Evolutionary conservation across 2,113 vertebrate genomes (phyloP), one percentile per base, ranked within the genome.

Genomic region (Octodon degus): DNA sequence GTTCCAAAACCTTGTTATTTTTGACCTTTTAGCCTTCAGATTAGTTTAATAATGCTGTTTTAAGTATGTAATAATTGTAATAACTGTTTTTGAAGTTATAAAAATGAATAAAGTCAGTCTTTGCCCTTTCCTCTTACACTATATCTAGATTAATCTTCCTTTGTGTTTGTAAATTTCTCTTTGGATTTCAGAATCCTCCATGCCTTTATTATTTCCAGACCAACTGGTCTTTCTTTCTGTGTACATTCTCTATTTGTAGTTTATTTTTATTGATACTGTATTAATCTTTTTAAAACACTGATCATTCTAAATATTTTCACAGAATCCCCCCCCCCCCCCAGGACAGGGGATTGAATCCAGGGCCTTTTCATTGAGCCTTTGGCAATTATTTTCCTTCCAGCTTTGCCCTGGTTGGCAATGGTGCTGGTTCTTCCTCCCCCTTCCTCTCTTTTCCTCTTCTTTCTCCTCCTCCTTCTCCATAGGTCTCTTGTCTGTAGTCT

Each of bases 61-160:
- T 81, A 53, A 32, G 40, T 19, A 74, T 79, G 65, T 16, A 70
- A 79, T 86, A 89, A 63, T 72, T 93, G 84, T 74, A 85, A 3
- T 81, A 58, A 81, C 20, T 74, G 43, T 58, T 96, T 93, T 93
- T 90, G 16, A 85, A 70, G 8, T 76, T 67, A n/a, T 77, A 91
- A 83, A 91, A 83, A 43, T 91, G 82, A 93, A 60, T 37, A 24
- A 84, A 72, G 43, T 27, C 24, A 76, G 30, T 89, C 16, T 95
- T 81, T 94, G 58, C 25, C 24, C 43, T 76, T 74, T 72, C 70
- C 70, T 72, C 20, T 43, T 76, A 68, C 11, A 43, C 22, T 27
- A 43, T 76, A 43, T 43, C 72, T 43, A 14, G 10, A 43, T 25
- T 43, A 43, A 76, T 76, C 89, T 95, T 87, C 17, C 8, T 74